Conservation (phyloP, 2,888 invertebrate genomes). For the Polydrusus pterygomalis region DNA sequence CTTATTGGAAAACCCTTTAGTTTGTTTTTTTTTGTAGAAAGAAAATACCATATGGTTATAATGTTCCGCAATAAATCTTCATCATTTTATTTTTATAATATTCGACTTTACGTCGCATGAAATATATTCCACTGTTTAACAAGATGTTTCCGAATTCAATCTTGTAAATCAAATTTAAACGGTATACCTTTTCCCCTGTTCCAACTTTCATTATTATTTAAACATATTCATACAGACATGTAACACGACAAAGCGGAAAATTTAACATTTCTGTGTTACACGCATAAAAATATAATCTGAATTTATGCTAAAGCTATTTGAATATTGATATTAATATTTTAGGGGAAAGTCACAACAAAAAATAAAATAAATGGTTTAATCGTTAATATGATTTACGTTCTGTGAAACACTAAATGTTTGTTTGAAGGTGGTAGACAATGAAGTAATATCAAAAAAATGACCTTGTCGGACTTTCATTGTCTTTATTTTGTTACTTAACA, state of each 20-base stretch:
- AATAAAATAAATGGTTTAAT: neutral
- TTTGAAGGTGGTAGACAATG: too few relatives aligned
- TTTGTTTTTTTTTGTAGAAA: too few relatives aligned
- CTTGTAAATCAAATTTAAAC: constrained; percentile 38
- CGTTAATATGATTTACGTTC: neutral
- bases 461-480: too few relatives aligned
- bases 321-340: constrained; percentile 42
- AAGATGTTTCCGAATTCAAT: constrained; percentile 27
- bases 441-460: too few relatives aligned
- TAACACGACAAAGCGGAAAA: constrained; percentile 42
- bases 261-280: constrained; percentile 33
- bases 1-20: too few relatives aligned
- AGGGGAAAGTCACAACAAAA: neutral
- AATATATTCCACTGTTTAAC: constrained; percentile 24
- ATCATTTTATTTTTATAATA: constrained; percentile 9
- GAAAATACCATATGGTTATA: too few relatives aligned
- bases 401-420: neutral
- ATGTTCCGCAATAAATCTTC: neutral
- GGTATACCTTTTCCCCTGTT: constrained; percentile 32
- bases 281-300: constrained; percentile 35
- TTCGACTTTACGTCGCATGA: constrained; percentile 8
- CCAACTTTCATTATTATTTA: constrained; percentile 39
- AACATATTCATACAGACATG: constrained; percentile 42
- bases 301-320: constrained; percentile 40
- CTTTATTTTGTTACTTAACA: neutral